Conservation (phyloP, 64 coral and sea anemone genomes). For the Pocillopora verrucosa region DNA sequence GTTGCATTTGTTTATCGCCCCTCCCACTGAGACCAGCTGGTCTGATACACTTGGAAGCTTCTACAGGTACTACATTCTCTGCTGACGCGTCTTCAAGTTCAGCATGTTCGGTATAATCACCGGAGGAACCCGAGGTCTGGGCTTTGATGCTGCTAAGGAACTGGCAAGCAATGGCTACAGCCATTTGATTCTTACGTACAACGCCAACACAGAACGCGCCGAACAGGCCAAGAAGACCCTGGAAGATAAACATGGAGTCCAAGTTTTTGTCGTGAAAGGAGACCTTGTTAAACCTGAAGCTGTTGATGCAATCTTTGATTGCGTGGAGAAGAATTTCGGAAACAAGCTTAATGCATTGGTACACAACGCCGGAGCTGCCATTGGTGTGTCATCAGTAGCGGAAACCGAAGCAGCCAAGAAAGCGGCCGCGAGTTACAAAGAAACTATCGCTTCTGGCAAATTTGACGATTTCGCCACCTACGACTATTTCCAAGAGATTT, state of each 20-base stretch:
- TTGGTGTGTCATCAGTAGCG: conserved; percentile 61
- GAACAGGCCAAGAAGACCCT: conserved; percentile 51
- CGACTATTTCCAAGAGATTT: conserved; percentile 82
- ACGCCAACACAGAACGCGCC: conserved; percentile 69
- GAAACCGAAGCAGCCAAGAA: conserved; percentile 64
- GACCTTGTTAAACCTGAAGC: conserved; percentile 55
- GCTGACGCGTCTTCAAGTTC: neutral
- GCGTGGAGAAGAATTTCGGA: conserved; percentile 66
- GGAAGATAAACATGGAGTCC: conserved; percentile 47
- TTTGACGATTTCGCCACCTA: conserved; percentile 76
- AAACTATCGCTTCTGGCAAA: conserved; percentile 53
- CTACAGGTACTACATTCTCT: neutral
- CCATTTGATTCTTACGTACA: conserved; percentile 75
- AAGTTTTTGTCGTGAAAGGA: conserved; percentile 65
- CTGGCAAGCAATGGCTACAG: conserved; percentile 74
- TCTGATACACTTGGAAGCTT: neutral
- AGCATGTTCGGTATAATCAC: conserved; percentile 71
- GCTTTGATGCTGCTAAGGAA: conserved; percentile 59
- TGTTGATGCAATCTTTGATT: conserved; percentile 64
- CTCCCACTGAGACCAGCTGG: neutral
- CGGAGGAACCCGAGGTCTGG: conserved; percentile 68
- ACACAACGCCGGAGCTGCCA: conserved; percentile 68
- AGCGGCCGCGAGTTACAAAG: conserved; percentile 66
- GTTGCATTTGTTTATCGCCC: too few species aligned
- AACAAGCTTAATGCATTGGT: conserved; percentile 67